Evolutionary conservation across 2,888 invertebrate species (phyloP).

Genomic region (Ellobium chinense): DNA sequence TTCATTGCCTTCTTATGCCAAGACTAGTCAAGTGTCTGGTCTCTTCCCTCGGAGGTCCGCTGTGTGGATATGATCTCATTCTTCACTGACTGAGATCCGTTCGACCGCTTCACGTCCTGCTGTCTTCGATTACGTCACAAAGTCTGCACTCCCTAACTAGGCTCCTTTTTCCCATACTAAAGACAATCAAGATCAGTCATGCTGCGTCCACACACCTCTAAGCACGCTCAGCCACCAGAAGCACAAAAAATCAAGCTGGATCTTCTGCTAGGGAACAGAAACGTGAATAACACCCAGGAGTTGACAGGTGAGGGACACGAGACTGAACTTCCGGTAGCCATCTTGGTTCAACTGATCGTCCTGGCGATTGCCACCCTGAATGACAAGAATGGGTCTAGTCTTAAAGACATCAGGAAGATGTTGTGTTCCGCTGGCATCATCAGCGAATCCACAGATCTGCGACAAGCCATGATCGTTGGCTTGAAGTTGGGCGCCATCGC

Average conservation of each 20-base stretch:
- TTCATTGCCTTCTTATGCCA: too few species aligned
- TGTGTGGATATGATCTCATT: too few species aligned
- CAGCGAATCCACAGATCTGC: constrained; percentile 9
- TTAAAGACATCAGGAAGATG: constrained; percentile 40
- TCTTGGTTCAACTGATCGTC: constrained; percentile 20
- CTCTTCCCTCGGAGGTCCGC: too few species aligned
- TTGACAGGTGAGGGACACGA: background rate
- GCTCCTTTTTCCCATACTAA: too few species aligned
- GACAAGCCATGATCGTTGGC: constrained; percentile 32
- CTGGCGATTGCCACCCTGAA: constrained; percentile 3
- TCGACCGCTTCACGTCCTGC: too few species aligned
- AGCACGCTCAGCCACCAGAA: background rate
- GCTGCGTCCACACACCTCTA: too few species aligned
- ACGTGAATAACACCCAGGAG: background rate
- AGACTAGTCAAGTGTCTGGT: too few species aligned
- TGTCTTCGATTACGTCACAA: too few species aligned
- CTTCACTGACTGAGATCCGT: too few species aligned
- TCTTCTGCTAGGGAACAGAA: background rate
- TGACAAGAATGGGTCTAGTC: constrained; percentile 11
- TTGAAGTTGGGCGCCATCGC: constrained; percentile 32
- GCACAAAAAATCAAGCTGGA: background rate
- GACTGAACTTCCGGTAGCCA: background rate
- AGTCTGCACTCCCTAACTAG: too few species aligned
- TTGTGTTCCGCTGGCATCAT: constrained; percentile 23
- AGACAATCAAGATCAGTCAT: too few species aligned